Evolutionary conservation across 2,888 invertebrate genomes (phyloP), one percentile per base, ranked within the genome.

Genomic region (Leptogaster cylindrica): DNA sequence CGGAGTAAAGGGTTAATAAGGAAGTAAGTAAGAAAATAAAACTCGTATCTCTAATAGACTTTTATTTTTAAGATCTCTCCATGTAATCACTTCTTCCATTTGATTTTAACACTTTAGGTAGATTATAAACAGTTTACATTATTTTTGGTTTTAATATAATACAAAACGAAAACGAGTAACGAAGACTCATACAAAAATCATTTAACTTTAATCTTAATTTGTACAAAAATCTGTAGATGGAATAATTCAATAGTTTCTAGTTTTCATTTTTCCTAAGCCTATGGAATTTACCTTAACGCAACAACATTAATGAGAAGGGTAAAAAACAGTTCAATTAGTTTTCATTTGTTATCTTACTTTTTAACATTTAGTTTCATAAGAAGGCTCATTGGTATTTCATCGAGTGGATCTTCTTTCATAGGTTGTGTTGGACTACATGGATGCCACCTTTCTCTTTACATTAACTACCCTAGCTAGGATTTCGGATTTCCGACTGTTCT

Each of bases 221-320:
- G 61, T 61, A 61, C 61, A 61, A 58, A n/a, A 61, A 27, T 61
- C 61, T 61, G 16, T 44, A 61, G 61, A 61, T 44, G 28, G 61
- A 61, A 39, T 44, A 61, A 44, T 55, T 55, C 39, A 20, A 36
- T 55, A 55, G 39, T 36, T 39, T 18, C n/a, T 18, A 39, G 39
- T 36, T 39, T 18, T 20, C 16, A 39, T 55, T 55, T n/a, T n/a
- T 36, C 55, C 55, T 55, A 55, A 25, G n/a, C 23, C 55, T 55
- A 55, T 39, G 36, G 39, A 55, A 39, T 23, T 46, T 20, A 33
- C 36, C 41, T 33, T 55, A 55, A 55, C 55, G 12, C 55, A 55
- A 55, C 55, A 55, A 36, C 23, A 55, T 36, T 36, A 55, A 55
- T 55, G 55, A 55, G 55, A 55, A 36, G 55, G 55, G 55, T 55